These are phyloP conservation scores for Heliconius charithonia DNA, from an alignment of 2,888 invertebrate species.

Conservation along the genomic window DNA sequence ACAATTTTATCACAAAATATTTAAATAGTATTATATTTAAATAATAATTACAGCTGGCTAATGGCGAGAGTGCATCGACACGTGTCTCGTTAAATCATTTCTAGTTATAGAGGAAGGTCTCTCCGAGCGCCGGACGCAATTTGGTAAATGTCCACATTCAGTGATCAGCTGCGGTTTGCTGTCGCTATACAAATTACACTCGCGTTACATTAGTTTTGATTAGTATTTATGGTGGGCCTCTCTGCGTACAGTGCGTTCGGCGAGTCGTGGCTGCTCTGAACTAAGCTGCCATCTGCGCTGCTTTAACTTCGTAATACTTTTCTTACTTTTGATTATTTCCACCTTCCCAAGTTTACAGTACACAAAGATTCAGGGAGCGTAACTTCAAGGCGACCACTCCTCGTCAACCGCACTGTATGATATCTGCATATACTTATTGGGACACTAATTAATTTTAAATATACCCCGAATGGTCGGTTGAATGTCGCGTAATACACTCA, in stretches of 20 bases:
- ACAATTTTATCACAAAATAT: no score
- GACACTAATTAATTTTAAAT: no score
- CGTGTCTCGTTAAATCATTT: conserved; percentile 26
- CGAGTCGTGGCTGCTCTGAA: not conserved
- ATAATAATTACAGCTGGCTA: not conserved
- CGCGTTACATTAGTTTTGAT: conserved; percentile 30
- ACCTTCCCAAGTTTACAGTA: no score
- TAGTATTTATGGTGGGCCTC: conserved; percentile 4
- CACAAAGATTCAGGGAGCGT: no score
- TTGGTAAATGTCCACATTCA: conserved; percentile 34
- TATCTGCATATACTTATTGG: no score
- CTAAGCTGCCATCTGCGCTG: not conserved
- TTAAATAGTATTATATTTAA: no score
- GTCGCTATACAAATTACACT: conserved; percentile 26
- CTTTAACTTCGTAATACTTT: no score
- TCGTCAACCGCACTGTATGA: no score
- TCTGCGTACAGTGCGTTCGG: not conserved
- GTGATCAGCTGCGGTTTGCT: conserved; percentile 31
- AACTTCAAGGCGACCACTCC: no score
- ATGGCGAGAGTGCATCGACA: not conserved
- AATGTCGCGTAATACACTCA: no score
- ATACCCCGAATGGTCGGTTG: no score
- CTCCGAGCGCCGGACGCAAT: conserved; percentile 1
- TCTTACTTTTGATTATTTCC: no score
- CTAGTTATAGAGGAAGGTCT: conserved; percentile 25